Base-by-base conservation (phyloP, 2,113 vertebrate species). In the Chiloscyllium plagiosum region DNA sequence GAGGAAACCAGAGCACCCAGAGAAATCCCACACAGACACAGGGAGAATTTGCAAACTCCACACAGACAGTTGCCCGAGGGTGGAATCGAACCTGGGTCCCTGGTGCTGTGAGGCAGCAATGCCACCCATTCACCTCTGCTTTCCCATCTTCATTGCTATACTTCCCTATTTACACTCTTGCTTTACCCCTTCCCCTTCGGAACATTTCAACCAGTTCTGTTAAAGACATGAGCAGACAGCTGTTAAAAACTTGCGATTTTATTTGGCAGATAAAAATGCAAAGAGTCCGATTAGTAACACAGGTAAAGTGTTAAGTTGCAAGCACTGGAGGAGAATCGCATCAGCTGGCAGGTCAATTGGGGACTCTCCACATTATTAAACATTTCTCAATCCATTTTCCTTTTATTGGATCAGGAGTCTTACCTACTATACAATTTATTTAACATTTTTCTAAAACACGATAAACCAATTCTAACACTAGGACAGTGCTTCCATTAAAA, bases 181-280 rank as follows among this genome's bases (percentile, higher is more conserved):
- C 42, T 56, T 90, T 61, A 61, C 61, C 15, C 61, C 17, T 42
- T 42, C 61, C 10, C 33, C 65, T 37, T 68, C 6, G 4, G 87
- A 90, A 61, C n/a, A 83, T 83, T 6, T 83, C 37, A 20, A 12
- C 56, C 26, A 65, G 29, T 89, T 26, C 8, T 66, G 90, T 94
- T 68, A 61, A 94, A 76, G 26, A 19, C 94, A 76, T 29, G 94
- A 72, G 52, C 69, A 72, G 68, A 95, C 69, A 50, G n/a, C 19
- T 52, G 69, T 72, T 95, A 95, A 97, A 97, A 98, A 97, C 72
- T 86, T 96, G 97, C 97, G 96, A 42, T 97, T 98, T 98, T 33
- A 98, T 98, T 98, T 96, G 97, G 96, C 97, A 97, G 97, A 96
- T 97, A 97, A 97, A 98, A 98, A 97, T 97, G 97, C 97, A 97